Conservation (phyloP, 1,140 invertebrate genomes). For the Lordiphosa collinella region DNA sequence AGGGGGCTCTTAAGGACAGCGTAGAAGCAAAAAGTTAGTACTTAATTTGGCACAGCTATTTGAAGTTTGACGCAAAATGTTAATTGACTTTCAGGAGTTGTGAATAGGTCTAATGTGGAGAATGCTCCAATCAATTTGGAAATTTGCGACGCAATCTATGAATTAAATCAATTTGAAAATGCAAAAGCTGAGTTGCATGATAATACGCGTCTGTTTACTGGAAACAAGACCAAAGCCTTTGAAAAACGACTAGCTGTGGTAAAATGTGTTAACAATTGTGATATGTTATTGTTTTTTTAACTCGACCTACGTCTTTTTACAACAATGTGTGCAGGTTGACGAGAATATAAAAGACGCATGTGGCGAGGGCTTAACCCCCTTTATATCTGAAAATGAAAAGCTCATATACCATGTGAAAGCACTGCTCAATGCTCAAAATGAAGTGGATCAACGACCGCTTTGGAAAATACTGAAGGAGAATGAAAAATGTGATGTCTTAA, state of each 20-base stretch:
- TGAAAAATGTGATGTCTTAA: constrained; percentile 65
- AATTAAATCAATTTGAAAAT: constrained; percentile 63
- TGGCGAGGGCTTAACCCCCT: constrained; percentile 52
- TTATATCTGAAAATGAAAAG: constrained; percentile 45
- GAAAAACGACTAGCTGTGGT: constrained; percentile 52
- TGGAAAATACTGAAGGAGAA: constrained; percentile 66
- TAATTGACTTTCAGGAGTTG: constrained; percentile 13
- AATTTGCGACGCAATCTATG: constrained; percentile 60
- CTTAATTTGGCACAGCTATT: neutral
- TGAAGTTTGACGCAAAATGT: neutral
- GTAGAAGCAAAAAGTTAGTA: constrained; percentile 44
- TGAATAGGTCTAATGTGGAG: neutral
- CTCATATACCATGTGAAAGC: constrained; percentile 24
- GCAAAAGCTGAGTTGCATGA: constrained; percentile 57
- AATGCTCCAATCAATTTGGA: constrained; percentile 49
- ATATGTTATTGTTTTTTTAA: neutral
- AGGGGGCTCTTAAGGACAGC: constrained; percentile 42
- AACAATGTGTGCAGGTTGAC: constrained; percentile 31
- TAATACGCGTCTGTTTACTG: constrained; percentile 47
- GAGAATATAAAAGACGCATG: constrained; percentile 57
- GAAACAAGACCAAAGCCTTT: constrained; percentile 55
- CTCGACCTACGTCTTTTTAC: neutral
- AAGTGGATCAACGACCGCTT: constrained; percentile 39
- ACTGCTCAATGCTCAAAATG: constrained; percentile 9
- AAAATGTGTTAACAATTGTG: neutral